Evolutionary conservation across 2,888 invertebrate genomes (phyloP).

Genomic region (Diaprepes abbreviatus): DNA sequence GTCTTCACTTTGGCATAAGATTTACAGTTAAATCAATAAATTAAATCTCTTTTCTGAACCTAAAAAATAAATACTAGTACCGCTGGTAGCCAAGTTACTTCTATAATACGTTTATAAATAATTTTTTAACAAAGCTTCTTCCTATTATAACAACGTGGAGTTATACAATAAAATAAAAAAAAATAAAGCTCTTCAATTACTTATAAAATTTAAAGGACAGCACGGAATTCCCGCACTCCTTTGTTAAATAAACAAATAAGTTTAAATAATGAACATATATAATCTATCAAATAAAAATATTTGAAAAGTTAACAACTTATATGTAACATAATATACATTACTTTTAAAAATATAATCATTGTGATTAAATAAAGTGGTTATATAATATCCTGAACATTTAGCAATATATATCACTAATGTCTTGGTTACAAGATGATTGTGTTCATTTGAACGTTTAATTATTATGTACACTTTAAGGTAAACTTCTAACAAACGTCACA

Average conservation of each 20-base stretch:
- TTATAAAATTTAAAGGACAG: background rate
- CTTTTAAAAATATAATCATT: background rate
- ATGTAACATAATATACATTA: background rate
- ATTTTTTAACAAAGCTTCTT: background rate
- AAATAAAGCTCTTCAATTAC: background rate
- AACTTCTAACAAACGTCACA: no score
- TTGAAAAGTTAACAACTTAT: conserved; percentile 22
- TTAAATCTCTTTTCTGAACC: background rate
- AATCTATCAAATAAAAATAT: conserved; percentile 27
- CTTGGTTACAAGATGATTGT: no score
- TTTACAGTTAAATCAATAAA: background rate
- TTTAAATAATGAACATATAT: background rate
- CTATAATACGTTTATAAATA: background rate
- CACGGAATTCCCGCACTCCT: background rate
- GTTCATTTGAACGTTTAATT: no score
- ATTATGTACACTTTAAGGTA: no score
- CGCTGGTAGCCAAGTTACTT: background rate
- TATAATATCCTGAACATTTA: no score
- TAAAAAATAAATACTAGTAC: conserved; percentile 1
- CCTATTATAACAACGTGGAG: background rate
- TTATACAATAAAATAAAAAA: background rate
- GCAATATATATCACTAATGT: no score
- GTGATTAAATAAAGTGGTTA: background rate
- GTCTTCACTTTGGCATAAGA: conserved; percentile 13
- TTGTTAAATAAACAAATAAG: background rate